phyloP scores from a whole-genome alignment of 1,140 invertebrate species.

The Acyrthosiphon pisum region DNA sequence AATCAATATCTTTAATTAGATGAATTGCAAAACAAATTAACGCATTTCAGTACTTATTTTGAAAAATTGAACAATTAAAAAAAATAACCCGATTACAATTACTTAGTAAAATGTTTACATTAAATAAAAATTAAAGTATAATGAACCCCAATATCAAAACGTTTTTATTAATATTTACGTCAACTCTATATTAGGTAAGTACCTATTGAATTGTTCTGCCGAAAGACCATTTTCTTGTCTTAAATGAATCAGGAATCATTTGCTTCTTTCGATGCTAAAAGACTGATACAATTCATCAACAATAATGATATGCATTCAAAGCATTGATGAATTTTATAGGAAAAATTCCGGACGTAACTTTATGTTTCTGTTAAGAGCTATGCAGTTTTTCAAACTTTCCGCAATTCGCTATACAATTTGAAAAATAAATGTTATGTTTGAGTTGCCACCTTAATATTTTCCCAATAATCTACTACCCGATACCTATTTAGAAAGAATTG shows the following conservation, averaged over 20 bases:
- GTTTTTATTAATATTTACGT: background rate
- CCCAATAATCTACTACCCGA: no score
- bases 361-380: background rate
- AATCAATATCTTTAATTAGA: background rate
- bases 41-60: background rate
- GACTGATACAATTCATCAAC: background rate
- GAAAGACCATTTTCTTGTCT: background rate
- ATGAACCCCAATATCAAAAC: background rate
- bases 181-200: background rate
- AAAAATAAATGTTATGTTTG: no score
- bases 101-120: no score
- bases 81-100: background rate
- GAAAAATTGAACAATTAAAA: background rate
- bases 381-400: no score
- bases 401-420: no score
- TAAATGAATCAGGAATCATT: background rate
- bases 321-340: background rate
- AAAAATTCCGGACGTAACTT: background rate
- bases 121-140: no score
- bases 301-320: background rate
- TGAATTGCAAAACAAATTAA: no score
- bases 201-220: background rate
- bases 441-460: no score
- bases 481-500: no score
- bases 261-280: background rate